These are phyloP conservation scores for Calcarius ornatus DNA, from an alignment of 2,113 vertebrate species.

Conservation along the genomic window DNA sequence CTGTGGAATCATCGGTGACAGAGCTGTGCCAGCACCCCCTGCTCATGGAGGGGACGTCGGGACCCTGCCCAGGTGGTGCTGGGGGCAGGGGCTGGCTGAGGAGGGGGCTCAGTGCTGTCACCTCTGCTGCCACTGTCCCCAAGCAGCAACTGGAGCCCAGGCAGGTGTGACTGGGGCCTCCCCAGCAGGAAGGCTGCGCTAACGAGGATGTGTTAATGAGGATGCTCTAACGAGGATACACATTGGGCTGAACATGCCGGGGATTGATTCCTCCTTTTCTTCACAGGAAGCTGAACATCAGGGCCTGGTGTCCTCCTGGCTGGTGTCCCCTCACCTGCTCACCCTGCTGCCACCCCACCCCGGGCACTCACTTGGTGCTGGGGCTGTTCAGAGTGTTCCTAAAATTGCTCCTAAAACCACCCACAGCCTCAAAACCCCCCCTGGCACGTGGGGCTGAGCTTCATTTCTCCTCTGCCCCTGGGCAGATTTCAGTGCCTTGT, in stretches of 20 bases:
- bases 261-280: neutral
- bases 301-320: neutral
- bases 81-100: neutral
- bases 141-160: neutral
- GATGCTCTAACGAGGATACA: neutral
- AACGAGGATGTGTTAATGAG: neutral
- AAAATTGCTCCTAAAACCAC: neutral
- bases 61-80: accelerated
- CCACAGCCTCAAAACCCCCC: neutral
- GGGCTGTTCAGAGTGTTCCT: neutral
- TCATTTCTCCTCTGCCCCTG: neutral
- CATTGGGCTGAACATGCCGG: neutral
- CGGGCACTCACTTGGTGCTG: neutral
- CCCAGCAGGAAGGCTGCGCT: neutral
- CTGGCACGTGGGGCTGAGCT: neutral
- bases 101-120: neutral
- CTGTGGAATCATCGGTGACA: accelerated
- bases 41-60: accelerated
- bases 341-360: neutral
- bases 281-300: neutral
- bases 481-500: accelerated
- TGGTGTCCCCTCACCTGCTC: neutral
- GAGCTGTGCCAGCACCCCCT: accelerated
- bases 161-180: neutral
- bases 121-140: neutral